Evolutionary conservation across 2,888 invertebrate genomes (phyloP), one percentile per base, ranked within the genome.

Genomic region (Gastrophysa polygoni): DNA sequence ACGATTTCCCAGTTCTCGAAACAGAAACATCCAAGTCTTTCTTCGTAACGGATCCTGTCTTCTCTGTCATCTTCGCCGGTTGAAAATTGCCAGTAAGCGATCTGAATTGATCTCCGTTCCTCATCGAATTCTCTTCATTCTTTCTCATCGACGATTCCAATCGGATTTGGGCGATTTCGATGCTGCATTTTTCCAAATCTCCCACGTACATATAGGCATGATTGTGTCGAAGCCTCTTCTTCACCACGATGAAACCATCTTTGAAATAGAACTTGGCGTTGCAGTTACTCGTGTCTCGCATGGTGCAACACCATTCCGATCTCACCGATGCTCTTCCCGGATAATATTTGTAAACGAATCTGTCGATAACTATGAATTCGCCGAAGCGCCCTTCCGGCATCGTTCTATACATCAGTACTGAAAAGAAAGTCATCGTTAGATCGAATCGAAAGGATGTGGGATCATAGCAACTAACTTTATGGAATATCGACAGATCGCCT

Each of bases 111-210:
- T 43, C 17, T n/a, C 43, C 54, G 17, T 43, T 54, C 5, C 10
- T 24, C 7, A 43, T 17, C n/a, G 10, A 10, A 54, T 54, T 16
- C 5, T 4, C 7, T 32, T 34, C 20, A 14, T 34, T 7, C 21
- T 38, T 28, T 5, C 43, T 28, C 24, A 17, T 6, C 2, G 28
- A 16, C 10, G 24, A 24, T n/a, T 54, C 43, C 17, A 50, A 28
- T 44, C 43, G 52, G 20, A 62, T 62, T 54, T 58, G 32, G 16
- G 48, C 24, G 5, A 62, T 62, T 14, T 38, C 34, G 17, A 62
- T 49, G 17, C 52, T 54, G 48, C 43, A 58, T 32, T 52, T 52
- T 3, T 62, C 61, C 32, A 57, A 29, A 29, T 29, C 43, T 8
- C 44, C 61, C 3, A 21, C n/a, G 38, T 52, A 63, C n/a, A 34